phyloP scores from a whole-genome alignment of 2,888 invertebrate species.

The Blastobasis adustella region DNA sequence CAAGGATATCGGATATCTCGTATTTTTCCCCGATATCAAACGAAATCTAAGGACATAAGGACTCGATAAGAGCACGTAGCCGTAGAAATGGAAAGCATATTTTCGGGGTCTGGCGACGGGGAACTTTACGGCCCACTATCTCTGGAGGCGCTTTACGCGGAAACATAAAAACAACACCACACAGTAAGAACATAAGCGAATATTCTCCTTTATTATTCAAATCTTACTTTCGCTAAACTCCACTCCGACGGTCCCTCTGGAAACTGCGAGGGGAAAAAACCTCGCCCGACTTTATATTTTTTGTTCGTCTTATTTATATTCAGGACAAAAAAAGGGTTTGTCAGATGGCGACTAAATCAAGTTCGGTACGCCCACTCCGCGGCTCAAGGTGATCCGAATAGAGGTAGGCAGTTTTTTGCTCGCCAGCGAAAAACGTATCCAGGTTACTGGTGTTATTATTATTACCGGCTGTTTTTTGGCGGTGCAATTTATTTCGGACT shows the following conservation, averaged over 20 bases:
- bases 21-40: conserved; percentile 24
- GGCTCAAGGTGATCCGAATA: conserved; percentile 58
- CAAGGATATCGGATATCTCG: conserved; percentile 21
- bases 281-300: conserved; percentile 50
- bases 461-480: conserved; percentile 27
- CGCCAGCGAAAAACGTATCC: conserved; percentile 29
- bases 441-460: conserved; percentile 39
- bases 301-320: conserved; percentile 67
- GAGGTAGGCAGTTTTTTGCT: conserved; percentile 52
- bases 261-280: conserved; percentile 45
- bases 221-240: conserved; percentile 62
- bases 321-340: conserved; percentile 71
- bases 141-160: conserved; percentile 20
- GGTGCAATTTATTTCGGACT: conserved; percentile 22
- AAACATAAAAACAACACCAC: conserved; percentile 45
- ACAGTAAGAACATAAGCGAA: conserved; percentile 46
- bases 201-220: conserved; percentile 60
- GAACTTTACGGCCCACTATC: conserved; percentile 38
- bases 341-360: conserved; percentile 69
- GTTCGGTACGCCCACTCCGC: conserved; percentile 59
- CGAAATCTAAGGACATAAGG: conserved; percentile 14
- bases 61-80: conserved; percentile 16
- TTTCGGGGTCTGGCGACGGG: conserved; percentile 26
- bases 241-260: conserved; percentile 41
- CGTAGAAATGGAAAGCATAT: conserved; percentile 31